Evolutionary conservation across 2,888 invertebrate genomes (phyloP), one percentile per base, ranked within the genome.

Genomic region (Diogma glabrata): DNA sequence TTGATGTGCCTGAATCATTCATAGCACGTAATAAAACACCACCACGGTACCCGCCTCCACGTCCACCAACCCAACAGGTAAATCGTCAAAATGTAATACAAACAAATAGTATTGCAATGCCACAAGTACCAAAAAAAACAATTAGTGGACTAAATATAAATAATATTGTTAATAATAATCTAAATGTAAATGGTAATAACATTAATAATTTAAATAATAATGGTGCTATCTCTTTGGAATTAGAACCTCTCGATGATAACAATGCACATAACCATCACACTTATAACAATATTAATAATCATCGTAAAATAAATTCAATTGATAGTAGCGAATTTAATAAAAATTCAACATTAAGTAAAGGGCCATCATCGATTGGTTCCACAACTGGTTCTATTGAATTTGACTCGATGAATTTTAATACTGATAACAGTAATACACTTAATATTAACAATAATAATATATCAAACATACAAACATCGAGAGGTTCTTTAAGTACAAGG

Each of bases 1-100:
- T 96, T 71, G 96, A 96, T 75, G 94, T 94, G 63, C 96, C 96
- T 65, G 93, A 93, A 69, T 86, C 85, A 63, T 93, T 93, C 76
- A 83, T 91, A 64, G 90, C 87, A 59, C 76, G 87, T 63, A 87
- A 86, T 72, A 93, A 93, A 74, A 90, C 90, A 57, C 89, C 91
- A 40, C 93, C 92, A 33, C 78, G 90, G 63, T 92, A 89, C 77
- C 88, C 88, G 56, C 87, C 88, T 47, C 87, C 87, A 50, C 79
- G 84, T 60, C 81, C 81, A 59, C 76, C 79, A 58, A 52, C 54
- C 52, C 79, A 79, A 77, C 33, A 49, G 38, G 19, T 45, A 30
- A 46, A 50, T 52, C 59, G 57, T 45, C 56, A 55, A 47, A 55
- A 54, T 23, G 55, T 54, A 12, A 20, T 28, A 16, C 28, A n/a